Evolutionary conservation across 2,113 vertebrate genomes (phyloP).

Genomic region (Morone saxatilis): DNA sequence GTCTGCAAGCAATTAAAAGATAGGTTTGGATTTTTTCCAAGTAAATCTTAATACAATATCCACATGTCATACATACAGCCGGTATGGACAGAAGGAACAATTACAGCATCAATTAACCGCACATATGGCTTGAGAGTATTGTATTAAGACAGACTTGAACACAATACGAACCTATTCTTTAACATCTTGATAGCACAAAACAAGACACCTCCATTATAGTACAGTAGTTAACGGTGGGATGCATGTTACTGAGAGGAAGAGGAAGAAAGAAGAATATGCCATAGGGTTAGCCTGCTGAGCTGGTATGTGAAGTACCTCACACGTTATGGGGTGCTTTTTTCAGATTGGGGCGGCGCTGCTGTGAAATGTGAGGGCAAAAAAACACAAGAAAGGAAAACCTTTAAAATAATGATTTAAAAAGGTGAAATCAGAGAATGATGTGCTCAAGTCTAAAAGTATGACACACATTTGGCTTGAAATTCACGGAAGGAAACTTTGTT

Average conservation of each 20-base stretch:
- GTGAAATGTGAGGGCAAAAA: conserved; percentile 54
- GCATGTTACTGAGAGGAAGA: conserved; percentile 37
- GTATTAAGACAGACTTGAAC: conserved; percentile 18
- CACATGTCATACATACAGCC: neutral
- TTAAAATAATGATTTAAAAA: neutral
- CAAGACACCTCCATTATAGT: neutral
- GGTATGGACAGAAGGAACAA: neutral
- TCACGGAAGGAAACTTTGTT: neutral
- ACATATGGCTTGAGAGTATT: conserved; percentile 3
- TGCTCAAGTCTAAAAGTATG: neutral
- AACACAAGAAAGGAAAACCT: conserved; percentile 36
- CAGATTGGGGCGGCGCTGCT: conserved; percentile 68
- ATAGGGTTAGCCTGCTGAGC: conserved; percentile 32
- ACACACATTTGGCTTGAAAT: neutral
- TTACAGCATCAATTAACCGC: neutral
- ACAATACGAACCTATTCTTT: conserved; percentile 12
- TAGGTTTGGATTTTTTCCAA: conserved; percentile 16
- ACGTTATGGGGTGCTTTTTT: conserved; percentile 53
- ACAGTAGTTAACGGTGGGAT: conserved; percentile 32
- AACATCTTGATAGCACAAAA: conserved; percentile 16
- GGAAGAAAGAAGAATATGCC: conserved; percentile 12
- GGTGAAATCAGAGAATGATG: neutral
- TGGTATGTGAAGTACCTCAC: conserved; percentile 61
- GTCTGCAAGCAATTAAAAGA: conserved; percentile 6
- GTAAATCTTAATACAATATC: conserved; percentile 2